Evolutionary conservation across 2,888 invertebrate species (phyloP).

Genomic region (Tuta absoluta): DNA sequence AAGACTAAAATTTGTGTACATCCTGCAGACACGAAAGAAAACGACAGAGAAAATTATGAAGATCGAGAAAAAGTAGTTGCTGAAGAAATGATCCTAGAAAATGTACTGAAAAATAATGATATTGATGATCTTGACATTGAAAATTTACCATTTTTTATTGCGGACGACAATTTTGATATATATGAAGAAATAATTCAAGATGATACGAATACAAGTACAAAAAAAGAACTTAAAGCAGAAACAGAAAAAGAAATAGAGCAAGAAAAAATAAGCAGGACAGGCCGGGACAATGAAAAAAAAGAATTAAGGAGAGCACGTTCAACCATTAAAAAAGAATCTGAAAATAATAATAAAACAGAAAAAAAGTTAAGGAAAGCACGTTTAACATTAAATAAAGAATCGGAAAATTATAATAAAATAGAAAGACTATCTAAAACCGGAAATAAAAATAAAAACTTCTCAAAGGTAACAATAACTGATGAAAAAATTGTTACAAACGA

Average conservation of each 20-base stretch:
- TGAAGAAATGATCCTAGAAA: neutral
- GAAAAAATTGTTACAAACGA: neutral
- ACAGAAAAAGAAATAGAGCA: neutral
- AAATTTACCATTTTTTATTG: neutral
- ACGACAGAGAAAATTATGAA: neutral
- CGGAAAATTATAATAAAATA: neutral
- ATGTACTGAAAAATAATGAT: neutral
- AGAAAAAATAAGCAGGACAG: neutral
- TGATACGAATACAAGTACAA: neutral
- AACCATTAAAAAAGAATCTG: neutral
- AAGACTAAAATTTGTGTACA: neutral
- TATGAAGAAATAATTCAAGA: neutral
- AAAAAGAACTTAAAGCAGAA: neutral
- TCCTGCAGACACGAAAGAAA: neutral
- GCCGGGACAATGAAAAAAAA: neutral
- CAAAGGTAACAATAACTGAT: neutral
- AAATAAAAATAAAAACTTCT: neutral
- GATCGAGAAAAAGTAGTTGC: neutral
- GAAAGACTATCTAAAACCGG: neutral
- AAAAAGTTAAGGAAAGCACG: neutral
- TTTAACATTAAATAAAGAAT: neutral
- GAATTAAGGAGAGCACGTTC: neutral
- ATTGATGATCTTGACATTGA: neutral
- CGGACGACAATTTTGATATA: neutral
- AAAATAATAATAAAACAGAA: neutral